phyloP scores from a whole-genome alignment of 1,140 invertebrate genomes.

The Drosophila elegans region DNA sequence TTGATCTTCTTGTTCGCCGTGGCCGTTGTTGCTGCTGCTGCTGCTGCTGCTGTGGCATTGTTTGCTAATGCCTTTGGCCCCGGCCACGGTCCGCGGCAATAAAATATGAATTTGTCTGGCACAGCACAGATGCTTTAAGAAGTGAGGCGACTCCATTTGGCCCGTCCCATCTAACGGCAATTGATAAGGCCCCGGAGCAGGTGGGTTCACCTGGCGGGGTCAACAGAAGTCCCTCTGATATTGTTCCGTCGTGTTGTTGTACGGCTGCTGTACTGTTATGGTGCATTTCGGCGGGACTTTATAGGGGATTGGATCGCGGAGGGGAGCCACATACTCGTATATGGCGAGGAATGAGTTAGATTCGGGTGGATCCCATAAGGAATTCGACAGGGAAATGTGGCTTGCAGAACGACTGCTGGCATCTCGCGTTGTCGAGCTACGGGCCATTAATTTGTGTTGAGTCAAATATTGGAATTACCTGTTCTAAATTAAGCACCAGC shows the following conservation, averaged over 20 bases:
- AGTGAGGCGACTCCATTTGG: constrained; percentile 32
- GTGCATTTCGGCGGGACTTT: constrained; percentile 1
- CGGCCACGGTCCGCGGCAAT: constrained; percentile 68
- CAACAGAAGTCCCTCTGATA: constrained; percentile 55
- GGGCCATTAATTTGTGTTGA: constrained; percentile 1
- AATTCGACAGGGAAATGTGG: constrained; percentile 20
- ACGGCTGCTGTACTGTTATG: constrained; percentile 30
- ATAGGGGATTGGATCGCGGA: constrained; percentile 1
- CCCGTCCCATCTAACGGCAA: constrained; percentile 60
- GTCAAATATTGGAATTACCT: no score
- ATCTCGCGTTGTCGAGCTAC: constrained; percentile 6
- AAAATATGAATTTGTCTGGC: constrained; percentile 79
- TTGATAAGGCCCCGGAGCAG: constrained; percentile 61
- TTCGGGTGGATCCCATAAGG: constrained; percentile 9
- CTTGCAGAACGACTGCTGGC: neutral
- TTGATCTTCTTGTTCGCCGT: constrained; percentile 59
- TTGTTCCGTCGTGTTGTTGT: constrained; percentile 45
- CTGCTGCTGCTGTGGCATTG: constrained; percentile 56
- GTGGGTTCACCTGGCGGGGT: constrained; percentile 64
- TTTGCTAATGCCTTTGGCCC: constrained; percentile 69
- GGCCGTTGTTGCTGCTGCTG: constrained; percentile 9
- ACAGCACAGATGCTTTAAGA: constrained; percentile 53
- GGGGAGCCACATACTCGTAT: constrained; percentile 3
- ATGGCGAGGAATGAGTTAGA: constrained; percentile 29
- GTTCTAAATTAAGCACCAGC: no score